Percentiles rank a stretch among this genome's conserved stretches.
phyloP scores from a whole-genome alignment of 2,113 vertebrate genomes.

The Cyphomyrus discorhynchus region DNA sequence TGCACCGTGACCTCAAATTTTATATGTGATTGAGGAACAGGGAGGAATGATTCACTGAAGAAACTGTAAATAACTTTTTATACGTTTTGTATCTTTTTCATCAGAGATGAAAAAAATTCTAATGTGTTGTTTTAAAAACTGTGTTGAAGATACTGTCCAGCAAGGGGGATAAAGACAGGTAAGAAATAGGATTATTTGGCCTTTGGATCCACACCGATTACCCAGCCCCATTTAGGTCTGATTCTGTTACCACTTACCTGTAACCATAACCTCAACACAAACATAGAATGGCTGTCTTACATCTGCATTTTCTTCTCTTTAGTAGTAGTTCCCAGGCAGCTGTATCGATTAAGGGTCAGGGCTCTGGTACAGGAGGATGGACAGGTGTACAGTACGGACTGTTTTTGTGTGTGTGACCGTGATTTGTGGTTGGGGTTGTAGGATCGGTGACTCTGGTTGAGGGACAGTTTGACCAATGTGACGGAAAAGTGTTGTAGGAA shows the following conservation, averaged over 20 bases:
- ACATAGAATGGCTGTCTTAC: conserved; percentile 11
- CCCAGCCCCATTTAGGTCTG: neutral
- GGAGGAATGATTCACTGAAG: conserved; percentile 20
- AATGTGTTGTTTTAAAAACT: conserved; percentile 77
- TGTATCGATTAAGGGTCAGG: neutral
- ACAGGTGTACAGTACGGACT: neutral
- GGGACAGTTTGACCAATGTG: neutral
- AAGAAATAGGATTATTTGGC: neutral
- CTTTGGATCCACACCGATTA: neutral
- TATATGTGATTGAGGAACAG: conserved; percentile 25
- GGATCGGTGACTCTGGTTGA: neutral
- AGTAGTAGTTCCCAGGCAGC: neutral
- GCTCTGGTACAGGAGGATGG: neutral
- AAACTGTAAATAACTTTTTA: conserved; percentile 75
- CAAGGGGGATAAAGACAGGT: conserved; percentile 45
- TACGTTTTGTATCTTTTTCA: conserved; percentile 98
- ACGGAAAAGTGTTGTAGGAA: neutral
- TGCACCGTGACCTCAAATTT: conserved; percentile 39
- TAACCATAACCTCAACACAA: conserved; percentile 14
- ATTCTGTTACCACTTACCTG: neutral
- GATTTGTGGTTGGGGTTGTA: neutral
- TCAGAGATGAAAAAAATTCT: conserved; percentile 76
- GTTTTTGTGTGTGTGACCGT: conserved; percentile 10
- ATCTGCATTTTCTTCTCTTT: neutral
- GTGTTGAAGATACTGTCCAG: conserved; percentile 65